Conservation (phyloP, 2,888 invertebrate genomes). For the Pardosa pseudoannulata region DNA sequence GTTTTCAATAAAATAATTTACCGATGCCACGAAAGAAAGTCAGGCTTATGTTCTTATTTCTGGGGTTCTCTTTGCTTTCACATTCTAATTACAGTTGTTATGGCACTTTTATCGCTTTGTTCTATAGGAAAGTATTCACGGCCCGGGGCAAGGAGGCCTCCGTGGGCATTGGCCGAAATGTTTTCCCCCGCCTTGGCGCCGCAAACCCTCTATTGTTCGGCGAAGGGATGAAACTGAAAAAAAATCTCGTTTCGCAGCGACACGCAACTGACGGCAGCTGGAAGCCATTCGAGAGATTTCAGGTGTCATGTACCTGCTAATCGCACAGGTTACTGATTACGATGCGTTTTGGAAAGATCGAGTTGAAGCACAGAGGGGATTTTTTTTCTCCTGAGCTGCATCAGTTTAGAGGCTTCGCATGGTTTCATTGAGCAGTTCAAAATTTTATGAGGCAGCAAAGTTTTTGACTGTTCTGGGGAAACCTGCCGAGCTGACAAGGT, state of each 20-base stretch:
- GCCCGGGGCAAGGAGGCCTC: slow-evolving; percentile 42
- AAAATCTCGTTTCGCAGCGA: slow-evolving; percentile 30
- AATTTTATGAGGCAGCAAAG: background rate
- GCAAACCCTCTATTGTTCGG: slow-evolving; percentile 57
- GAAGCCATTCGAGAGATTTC: slow-evolving; percentile 49
- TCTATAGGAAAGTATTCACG: slow-evolving; percentile 56
- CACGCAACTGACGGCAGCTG: slow-evolving; percentile 54
- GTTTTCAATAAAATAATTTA: slow-evolving; percentile 45
- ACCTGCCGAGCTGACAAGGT: too few relatives aligned
- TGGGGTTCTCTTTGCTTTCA: slow-evolving; percentile 50
- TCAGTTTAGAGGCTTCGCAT: background rate
- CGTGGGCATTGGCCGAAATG: slow-evolving; percentile 67
- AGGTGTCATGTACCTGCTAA: slow-evolving; percentile 68
- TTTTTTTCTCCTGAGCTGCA: background rate
- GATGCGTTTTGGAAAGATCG: slow-evolving; percentile 33
- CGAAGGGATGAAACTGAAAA: slow-evolving; percentile 14
- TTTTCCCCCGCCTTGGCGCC: slow-evolving; percentile 66
- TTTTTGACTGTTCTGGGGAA: too few relatives aligned
- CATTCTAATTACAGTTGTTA: slow-evolving; percentile 70
- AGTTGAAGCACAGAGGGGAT: background rate
- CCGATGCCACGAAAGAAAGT: background rate
- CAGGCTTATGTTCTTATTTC: slow-evolving; percentile 27
- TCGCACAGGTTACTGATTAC: slow-evolving; percentile 54
- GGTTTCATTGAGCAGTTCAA: background rate
- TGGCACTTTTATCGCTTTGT: slow-evolving; percentile 71